Percentiles rank a stretch among this genome's conserved stretches.
Evolutionary conservation across 92 coral and sea anemone genomes (phyloP).

Genomic region (Virgularia gustaviana): DNA sequence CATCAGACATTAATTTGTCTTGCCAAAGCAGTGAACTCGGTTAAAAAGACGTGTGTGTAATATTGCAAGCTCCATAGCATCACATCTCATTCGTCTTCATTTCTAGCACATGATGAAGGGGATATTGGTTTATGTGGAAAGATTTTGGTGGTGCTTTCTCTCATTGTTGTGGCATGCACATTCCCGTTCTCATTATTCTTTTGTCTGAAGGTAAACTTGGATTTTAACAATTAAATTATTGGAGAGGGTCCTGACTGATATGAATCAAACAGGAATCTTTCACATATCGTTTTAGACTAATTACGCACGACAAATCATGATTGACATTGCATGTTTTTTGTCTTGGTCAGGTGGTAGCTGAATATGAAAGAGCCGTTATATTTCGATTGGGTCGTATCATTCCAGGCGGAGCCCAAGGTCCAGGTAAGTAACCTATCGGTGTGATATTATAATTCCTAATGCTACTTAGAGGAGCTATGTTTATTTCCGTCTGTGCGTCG

Average conservation of each 20-base stretch:
- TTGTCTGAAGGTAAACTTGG: constrained; percentile 74
- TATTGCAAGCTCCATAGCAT: neutral
- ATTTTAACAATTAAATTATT: neutral
- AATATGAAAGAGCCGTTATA: constrained; percentile 93
- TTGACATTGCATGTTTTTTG: neutral
- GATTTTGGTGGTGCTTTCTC: constrained; percentile 65
- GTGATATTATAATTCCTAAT: too few species aligned
- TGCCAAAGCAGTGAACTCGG: neutral
- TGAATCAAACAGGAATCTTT: too few species aligned
- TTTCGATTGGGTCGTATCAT: constrained; percentile 86
- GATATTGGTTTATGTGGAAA: constrained; percentile 73
- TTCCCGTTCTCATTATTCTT: constrained; percentile 89
- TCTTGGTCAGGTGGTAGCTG: constrained; percentile 69
- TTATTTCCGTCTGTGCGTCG: too few species aligned
- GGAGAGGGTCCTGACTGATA: too few species aligned
- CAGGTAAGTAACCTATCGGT: constrained; percentile 69
- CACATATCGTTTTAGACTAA: too few species aligned
- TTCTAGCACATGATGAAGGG: constrained; percentile 25
- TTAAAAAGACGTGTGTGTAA: neutral
- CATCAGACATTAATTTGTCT: too few species aligned
- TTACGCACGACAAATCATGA: neutral
- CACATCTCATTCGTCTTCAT: neutral
- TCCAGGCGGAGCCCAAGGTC: constrained; percentile 94
- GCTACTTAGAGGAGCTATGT: too few species aligned
- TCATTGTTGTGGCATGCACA: constrained; percentile 69